Base-by-base conservation (phyloP, 2,797 vertebrate genomes). In the Pterois miles region DNA sequence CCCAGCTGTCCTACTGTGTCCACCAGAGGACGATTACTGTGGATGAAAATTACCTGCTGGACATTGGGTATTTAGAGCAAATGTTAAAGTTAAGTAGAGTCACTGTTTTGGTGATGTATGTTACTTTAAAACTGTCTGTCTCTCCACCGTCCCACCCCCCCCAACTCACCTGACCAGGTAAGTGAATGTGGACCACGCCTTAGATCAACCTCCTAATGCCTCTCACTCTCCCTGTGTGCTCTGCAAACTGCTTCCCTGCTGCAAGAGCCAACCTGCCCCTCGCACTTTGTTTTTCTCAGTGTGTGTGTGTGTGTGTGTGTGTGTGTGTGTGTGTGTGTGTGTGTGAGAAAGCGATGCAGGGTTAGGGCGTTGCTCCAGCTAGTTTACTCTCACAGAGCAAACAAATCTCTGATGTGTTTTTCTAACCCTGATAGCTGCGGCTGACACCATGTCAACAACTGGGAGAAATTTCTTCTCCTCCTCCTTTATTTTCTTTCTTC, bases 181-280 rank as follows among this genome's bases (percentile, higher is more conserved):
- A 95, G 95, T 96, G 96, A 97, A 95, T 94, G 91, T 91, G 94
- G 94, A 95, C 96, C 97, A 96, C 97, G 95, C 97, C 97, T 98
- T 98, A 96, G 96, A 96, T 97, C 97, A 98, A 98, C 96, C 96
- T 95, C 66, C 95, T 96, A 89, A 91, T 85, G 84, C 89, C 81
- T 84, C 87, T 87, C 86, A 72, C 90, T 89, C 88, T 87, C 88
- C 65, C 89, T 69, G 88, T 83, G 86, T 80, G 79, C 85, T 97
- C 96, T 94, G 94, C 96, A 98, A 97, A 98, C 96, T 96, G 95
- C 96, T 96, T 96, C 94, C 93, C 91, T 83, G 84, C 91, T 95
- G 90, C 98, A 97, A 96, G 97, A 96, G 92, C 89, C 85, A 93
- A 95, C 98, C 96, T 98, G 98, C 78, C 93, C 79, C 92, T 93